A percentile compares a stretch with the other conserved stretches of the same genome.
These are phyloP conservation scores for Lamproptera curius DNA, from an alignment of 2,888 invertebrate genomes.

Conservation along the genomic window DNA sequence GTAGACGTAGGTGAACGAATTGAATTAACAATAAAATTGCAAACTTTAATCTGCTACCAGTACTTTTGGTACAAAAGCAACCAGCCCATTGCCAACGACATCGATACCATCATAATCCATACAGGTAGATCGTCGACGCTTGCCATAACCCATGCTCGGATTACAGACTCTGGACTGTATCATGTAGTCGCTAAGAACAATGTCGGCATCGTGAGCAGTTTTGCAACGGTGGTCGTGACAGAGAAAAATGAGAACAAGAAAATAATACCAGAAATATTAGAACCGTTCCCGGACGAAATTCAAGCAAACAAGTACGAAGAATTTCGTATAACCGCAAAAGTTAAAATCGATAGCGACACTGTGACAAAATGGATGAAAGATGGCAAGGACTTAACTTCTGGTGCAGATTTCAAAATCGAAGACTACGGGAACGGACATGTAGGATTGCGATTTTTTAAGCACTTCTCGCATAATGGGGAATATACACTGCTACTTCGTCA, in stretches of 20 bases:
- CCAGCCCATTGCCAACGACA: conserved; percentile 22
- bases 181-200: conserved; percentile 30
- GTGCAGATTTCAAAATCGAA: too few relatives aligned
- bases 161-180: conserved; percentile 36
- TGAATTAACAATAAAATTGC: conserved; percentile 28
- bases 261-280: conserved; percentile 27
- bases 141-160: conserved; percentile 26
- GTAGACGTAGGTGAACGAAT: conserved; percentile 28
- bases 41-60: conserved; percentile 12
- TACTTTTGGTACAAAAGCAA: conserved; percentile 37
- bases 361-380: too few relatives aligned
- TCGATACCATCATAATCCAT: conserved; percentile 25
- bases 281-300: conserved; percentile 29
- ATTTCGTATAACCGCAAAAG: conserved; percentile 31
- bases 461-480: conserved; percentile 21
- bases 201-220: conserved; percentile 30
- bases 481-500: conserved; percentile 28
- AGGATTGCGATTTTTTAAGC: conserved; percentile 28
- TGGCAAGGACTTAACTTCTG: too few relatives aligned
- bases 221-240: conserved; percentile 31
- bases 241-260: conserved; percentile 18
- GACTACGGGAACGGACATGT: conserved; percentile 31
- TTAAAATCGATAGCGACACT: conserved; percentile 26
- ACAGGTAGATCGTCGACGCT: conserved; percentile 24
- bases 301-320: conserved; percentile 32